Evolutionary conservation across 2,888 invertebrate species (phyloP).

Genomic region (Morinoia aosen): DNA sequence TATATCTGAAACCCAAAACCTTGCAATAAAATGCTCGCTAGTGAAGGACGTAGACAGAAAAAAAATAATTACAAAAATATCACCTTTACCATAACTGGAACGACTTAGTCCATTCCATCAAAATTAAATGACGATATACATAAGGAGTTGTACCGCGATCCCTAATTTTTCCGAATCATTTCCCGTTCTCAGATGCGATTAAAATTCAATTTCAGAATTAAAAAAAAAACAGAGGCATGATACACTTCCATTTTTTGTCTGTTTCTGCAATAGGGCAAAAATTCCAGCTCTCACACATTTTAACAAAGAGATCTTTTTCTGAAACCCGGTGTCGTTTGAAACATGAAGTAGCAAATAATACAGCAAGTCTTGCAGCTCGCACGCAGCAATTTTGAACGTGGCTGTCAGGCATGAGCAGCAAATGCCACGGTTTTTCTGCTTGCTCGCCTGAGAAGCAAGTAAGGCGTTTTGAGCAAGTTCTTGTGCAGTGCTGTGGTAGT

Average conservation of each 20-base stretch:
- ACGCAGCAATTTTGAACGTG: neutral
- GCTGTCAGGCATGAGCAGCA: neutral
- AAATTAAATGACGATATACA: too few relatives aligned
- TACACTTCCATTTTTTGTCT: too few relatives aligned
- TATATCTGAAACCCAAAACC: too few relatives aligned
- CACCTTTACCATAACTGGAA: too few relatives aligned
- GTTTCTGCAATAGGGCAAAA: neutral
- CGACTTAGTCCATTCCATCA: too few relatives aligned
- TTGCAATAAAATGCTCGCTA: too few relatives aligned
- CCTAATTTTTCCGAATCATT: too few relatives aligned
- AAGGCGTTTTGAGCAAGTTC: neutral
- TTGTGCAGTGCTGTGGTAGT: neutral
- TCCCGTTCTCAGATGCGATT: too few relatives aligned
- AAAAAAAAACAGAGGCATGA: neutral
- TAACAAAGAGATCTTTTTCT: neutral
- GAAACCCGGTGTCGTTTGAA: neutral
- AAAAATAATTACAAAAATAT: too few relatives aligned
- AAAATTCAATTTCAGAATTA: too few relatives aligned
- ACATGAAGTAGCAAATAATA: neutral
- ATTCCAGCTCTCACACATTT: neutral
- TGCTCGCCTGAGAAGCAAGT: neutral
- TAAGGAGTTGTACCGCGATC: too few relatives aligned
- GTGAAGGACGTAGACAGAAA: too few relatives aligned
- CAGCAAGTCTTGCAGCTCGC: neutral
- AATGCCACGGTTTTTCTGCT: neutral